A percentile compares a stretch with the other conserved stretches of the same genome.
Evolutionary conservation across 2,113 vertebrate species (phyloP).

Genomic region (Ptyas mucosa): DNA sequence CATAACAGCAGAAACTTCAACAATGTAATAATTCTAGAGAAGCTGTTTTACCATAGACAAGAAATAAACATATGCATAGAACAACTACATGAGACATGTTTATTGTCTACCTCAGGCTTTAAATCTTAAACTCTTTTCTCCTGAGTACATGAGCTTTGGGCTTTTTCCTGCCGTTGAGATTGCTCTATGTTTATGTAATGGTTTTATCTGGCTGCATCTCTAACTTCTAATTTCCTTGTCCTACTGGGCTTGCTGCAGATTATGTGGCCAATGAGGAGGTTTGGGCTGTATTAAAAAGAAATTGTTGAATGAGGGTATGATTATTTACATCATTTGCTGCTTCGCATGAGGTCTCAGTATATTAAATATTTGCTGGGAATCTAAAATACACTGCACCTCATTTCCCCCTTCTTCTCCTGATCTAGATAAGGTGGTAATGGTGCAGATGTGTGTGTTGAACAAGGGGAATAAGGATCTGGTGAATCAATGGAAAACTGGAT

Average conservation of each 20-base stretch:
- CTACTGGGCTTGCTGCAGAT: background rate
- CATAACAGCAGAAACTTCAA: background rate
- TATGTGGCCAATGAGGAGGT: background rate
- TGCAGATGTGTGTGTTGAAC: background rate
- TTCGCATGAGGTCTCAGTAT: background rate
- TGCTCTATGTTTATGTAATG: background rate
- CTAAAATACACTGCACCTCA: background rate
- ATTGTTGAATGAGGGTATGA: background rate
- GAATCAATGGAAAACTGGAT: background rate
- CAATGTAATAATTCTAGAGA: background rate
- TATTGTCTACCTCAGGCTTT: background rate
- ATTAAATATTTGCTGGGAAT: background rate
- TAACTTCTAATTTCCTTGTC: background rate
- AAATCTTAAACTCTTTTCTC: background rate
- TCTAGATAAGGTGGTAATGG: background rate
- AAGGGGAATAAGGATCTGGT: background rate
- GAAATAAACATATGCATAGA: background rate
- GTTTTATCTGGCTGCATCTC: background rate
- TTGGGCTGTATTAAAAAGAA: background rate
- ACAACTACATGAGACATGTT: background rate
- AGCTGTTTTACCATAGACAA: background rate
- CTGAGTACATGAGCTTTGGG: background rate
- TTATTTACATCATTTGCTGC: background rate
- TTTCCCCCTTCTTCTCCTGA: background rate
- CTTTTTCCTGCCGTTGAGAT: background rate